Evolutionary conservation across 1,140 invertebrate genomes (phyloP).

Genomic region (Carposina sasakii): DNA sequence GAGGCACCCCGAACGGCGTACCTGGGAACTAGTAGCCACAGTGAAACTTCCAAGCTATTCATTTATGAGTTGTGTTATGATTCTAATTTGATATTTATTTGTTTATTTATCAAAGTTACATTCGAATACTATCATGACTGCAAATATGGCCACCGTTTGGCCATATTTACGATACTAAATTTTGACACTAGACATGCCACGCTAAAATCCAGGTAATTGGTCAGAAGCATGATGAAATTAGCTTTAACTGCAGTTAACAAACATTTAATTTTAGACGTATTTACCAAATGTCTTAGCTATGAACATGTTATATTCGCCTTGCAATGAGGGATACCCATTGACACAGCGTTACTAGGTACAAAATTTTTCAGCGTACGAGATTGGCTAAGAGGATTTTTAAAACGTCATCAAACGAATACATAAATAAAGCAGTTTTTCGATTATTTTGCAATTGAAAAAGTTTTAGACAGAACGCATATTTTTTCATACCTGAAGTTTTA

Average conservation of each 20-base stretch:
- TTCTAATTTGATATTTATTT: no score
- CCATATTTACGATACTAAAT: not conserved
- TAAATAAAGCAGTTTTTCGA: conserved; percentile 28
- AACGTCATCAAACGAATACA: conserved; percentile 21
- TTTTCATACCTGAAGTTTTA: conserved; percentile 35
- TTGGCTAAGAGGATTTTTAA: conserved; percentile 10
- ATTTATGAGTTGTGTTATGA: no score
- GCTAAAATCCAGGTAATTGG: not conserved
- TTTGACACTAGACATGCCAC: not conserved
- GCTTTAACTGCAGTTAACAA: not conserved
- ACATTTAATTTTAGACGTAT: not conserved
- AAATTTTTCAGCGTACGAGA: no score
- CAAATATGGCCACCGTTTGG: not conserved
- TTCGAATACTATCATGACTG: no score
- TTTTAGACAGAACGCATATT: conserved; percentile 31
- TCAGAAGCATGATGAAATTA: not conserved
- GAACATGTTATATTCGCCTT: not conserved
- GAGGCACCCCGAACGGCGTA: no score
- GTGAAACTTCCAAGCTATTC: no score
- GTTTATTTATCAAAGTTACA: no score
- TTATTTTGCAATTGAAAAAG: conserved; percentile 17
- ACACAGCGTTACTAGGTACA: not conserved
- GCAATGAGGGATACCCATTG: not conserved
- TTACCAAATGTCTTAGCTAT: not conserved
- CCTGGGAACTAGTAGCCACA: no score